These are phyloP conservation scores for Willisornis vidua DNA, from an alignment of 2,113 vertebrate species.

Conservation along the genomic window DNA sequence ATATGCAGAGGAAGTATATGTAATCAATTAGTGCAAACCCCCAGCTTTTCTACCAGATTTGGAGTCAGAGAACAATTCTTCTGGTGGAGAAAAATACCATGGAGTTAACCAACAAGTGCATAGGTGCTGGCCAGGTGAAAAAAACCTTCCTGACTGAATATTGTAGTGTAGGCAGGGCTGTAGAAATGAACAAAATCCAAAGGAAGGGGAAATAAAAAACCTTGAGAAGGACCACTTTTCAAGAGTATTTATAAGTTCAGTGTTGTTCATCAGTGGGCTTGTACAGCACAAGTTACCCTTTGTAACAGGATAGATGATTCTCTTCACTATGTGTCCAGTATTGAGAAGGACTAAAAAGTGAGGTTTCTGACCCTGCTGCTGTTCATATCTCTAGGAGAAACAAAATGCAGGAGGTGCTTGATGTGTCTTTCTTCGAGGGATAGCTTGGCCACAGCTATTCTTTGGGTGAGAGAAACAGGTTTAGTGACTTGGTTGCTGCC, in stretches of 20 bases:
- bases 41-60: background rate
- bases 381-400: background rate
- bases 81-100: background rate
- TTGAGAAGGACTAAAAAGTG: background rate
- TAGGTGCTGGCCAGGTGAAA: background rate
- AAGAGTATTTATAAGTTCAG: background rate
- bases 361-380: background rate
- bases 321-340: background rate
- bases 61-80: background rate
- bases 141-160: background rate
- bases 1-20: background rate
- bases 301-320: rapidly evolving
- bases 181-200: background rate
- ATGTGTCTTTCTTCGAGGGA: background rate
- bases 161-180: background rate
- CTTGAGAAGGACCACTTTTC: background rate
- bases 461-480: background rate
- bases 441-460: background rate
- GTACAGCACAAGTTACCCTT: background rate
- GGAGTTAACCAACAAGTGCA: background rate
- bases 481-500: background rate
- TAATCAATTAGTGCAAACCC: background rate
- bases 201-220: background rate
- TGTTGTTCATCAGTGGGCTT: background rate
- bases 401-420: background rate